These are phyloP conservation scores for Galaxias olidus DNA, from an alignment of 2,797 vertebrate species.

Conservation along the genomic window DNA sequence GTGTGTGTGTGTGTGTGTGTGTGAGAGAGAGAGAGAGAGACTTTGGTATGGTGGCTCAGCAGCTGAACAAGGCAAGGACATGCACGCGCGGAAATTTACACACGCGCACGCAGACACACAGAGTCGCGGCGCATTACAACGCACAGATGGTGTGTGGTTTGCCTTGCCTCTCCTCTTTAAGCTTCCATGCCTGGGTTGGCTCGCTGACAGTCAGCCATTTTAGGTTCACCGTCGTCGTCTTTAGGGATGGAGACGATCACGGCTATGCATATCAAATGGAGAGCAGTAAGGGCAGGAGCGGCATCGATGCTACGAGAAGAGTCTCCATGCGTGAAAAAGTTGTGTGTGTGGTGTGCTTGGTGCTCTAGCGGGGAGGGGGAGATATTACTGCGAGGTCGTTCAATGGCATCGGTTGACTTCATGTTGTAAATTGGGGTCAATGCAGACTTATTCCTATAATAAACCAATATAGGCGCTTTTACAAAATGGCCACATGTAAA, in stretches of 20 bases:
- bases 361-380: no score
- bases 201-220: constrained; percentile 55
- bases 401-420: neutral
- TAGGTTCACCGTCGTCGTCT: constrained; percentile 19
- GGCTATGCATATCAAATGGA: constrained; percentile 18
- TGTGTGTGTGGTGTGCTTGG: no score
- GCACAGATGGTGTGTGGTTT: constrained; percentile 23
- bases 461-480: no score
- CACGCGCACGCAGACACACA: constrained; percentile 4
- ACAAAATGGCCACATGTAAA: no score
- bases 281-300: neutral
- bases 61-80: neutral
- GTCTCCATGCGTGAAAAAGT: neutral
- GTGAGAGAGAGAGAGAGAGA: neutral
- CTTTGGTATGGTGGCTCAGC: neutral
- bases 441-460: no score
- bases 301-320: neutral
- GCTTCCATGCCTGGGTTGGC: constrained; percentile 28
- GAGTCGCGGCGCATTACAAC: constrained; percentile 8
- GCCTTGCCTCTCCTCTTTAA: constrained; percentile 18
- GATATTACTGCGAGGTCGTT: neutral
- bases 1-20: neutral
- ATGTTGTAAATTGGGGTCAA: no score
- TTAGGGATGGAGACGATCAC: neutral
- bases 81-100: neutral